phyloP scores from a whole-genome alignment of 2,797 vertebrate genomes.

The Nyctalus aviator region DNA sequence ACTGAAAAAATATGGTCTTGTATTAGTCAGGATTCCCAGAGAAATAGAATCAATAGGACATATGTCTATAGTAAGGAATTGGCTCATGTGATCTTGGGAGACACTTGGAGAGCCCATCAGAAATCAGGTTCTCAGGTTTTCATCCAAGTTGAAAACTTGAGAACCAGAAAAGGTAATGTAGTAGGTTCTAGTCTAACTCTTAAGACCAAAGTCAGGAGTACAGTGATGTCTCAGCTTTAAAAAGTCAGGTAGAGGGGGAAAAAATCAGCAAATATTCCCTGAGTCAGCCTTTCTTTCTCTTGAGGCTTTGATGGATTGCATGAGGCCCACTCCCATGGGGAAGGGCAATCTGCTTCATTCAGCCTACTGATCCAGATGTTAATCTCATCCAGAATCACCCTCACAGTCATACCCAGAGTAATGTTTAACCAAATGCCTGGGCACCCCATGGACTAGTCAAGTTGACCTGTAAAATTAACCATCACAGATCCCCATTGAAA shows the following conservation, averaged over 20 bases:
- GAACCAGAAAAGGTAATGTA: not conserved
- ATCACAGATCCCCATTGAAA: not conserved
- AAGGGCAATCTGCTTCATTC: not conserved
- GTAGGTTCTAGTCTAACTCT: not conserved
- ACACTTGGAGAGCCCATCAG: not conserved
- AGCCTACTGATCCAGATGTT: not conserved
- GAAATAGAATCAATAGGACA: not conserved
- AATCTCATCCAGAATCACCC: not conserved
- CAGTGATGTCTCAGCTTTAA: not conserved
- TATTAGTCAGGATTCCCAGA: not conserved
- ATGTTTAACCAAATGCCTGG: not conserved
- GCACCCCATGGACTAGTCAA: not conserved
- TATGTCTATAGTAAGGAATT: not conserved
- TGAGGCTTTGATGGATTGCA: not conserved
- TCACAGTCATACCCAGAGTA: not conserved
- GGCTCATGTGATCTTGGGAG: not conserved
- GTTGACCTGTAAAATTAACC: not conserved
- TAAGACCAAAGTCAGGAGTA: not conserved
- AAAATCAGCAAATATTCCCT: not conserved
- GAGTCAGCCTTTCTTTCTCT: not conserved
- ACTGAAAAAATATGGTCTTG: not conserved
- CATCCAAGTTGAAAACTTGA: not conserved
- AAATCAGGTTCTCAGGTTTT: not conserved
- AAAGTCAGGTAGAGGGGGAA: not conserved
- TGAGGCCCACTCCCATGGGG: not conserved